These are phyloP conservation scores for Cephalopterus ornatus DNA, from an alignment of 2,113 vertebrate species.

Conservation along the genomic window DNA sequence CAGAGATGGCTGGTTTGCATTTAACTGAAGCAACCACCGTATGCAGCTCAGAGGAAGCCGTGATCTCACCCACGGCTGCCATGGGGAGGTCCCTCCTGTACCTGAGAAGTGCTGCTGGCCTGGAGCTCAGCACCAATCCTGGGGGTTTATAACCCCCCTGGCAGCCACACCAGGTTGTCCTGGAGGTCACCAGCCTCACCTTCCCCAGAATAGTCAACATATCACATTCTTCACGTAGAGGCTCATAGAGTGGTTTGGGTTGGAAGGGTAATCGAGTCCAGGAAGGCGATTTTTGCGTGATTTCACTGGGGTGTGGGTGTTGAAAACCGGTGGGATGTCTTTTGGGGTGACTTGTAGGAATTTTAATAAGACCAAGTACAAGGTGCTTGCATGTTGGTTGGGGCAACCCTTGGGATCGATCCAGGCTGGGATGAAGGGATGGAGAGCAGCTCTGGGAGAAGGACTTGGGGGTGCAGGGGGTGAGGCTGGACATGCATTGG, in stretches of 20 bases:
- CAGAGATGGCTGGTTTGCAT: conserved; percentile 16
- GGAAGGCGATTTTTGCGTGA: fast-evolving
- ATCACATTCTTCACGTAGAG: fast-evolving
- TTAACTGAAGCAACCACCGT: neutral
- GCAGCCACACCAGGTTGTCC: neutral
- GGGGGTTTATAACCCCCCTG: too few species aligned
- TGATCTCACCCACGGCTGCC: neutral
- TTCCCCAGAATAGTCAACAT: neutral
- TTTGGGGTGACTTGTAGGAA: neutral
- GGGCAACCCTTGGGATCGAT: fast-evolving
- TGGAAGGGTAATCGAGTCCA: too few species aligned
- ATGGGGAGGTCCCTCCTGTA: neutral
- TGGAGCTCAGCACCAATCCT: fast-evolving
- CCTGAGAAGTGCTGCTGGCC: neutral
- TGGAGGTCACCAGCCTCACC: neutral
- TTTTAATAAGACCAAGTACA: neutral
- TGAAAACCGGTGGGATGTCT: neutral
- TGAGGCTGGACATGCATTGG: neutral
- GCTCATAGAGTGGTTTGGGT: too few species aligned
- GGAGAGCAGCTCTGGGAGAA: neutral
- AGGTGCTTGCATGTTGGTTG: neutral
- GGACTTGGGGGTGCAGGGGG: neutral
- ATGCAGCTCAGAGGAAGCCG: neutral
- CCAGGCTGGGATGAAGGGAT: neutral
- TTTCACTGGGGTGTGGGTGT: neutral